Conservation (phyloP, 2,888 invertebrate species). For the Caenorhabditis sp. region DNA sequence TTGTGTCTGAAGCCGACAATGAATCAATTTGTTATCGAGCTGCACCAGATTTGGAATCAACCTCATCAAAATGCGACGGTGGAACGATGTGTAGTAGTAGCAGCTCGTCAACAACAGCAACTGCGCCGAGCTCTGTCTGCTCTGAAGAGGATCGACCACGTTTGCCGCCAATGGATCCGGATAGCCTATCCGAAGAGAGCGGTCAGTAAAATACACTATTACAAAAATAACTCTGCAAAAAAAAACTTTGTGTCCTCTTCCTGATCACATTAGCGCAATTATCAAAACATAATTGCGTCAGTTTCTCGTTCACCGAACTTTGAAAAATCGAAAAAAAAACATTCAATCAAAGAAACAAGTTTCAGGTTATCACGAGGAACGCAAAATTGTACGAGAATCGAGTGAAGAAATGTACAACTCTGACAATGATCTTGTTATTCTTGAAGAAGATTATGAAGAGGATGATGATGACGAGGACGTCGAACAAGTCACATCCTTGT, state of each 20-base stretch:
- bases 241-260: not conserved
- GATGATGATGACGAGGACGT: constrained; percentile 51
- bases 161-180: constrained; percentile 33
- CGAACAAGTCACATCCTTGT: constrained; percentile 44
- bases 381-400: constrained; percentile 45
- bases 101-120: constrained; percentile 27
- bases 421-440: constrained; percentile 55
- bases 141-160: constrained; percentile 42
- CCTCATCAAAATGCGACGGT: constrained; percentile 43
- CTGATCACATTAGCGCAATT: not conserved
- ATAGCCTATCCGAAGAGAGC: constrained; percentile 52
- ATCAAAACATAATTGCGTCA: not conserved
- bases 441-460: constrained; percentile 58
- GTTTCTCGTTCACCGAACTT: not conserved
- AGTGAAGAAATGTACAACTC: constrained; percentile 53
- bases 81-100: constrained; percentile 12
- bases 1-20: constrained; percentile 42
- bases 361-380: constrained; percentile 54
- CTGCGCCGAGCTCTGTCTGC: constrained; percentile 40
- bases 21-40: constrained; percentile 61
- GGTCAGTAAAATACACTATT: constrained; percentile 20
- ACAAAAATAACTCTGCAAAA: not conserved
- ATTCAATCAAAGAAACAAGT: not conserved
- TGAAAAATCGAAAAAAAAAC: not conserved
- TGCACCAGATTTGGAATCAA: constrained; percentile 55